Base-by-base conservation (phyloP, 2,797 vertebrate genomes). In the Triplophysa bombifrons region DNA sequence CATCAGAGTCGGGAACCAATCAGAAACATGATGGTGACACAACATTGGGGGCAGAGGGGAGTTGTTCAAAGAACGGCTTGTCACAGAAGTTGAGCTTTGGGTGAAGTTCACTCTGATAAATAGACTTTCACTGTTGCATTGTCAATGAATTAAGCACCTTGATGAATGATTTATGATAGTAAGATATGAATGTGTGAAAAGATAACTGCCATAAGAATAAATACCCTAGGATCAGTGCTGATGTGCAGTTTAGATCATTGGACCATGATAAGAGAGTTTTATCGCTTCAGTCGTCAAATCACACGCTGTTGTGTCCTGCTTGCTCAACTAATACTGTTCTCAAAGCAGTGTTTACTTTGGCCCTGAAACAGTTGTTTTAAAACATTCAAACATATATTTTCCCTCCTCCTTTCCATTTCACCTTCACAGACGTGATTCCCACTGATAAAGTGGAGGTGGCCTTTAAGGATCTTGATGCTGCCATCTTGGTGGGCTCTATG, bases 401-500 rank as follows among this genome's bases (percentile, higher is more conserved):
- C 17, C 51, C 19, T 27, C 65, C 14, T 25, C 3, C 2, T 50
- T 3, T 74, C 16, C 65, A 13, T 44, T 38, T 10, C 83, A 0
- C 16, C 17, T 84, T 85, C 78, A 75, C 85, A 99, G 97, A 98
- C 81, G 92, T 98, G 78, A 90, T 98, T 69, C 90, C 95, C 84
- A 98, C 96, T 16, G 96, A 97, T 91, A 96, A 96, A 86, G 97
- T 96, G 84, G 96, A 97, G 51, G 90, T 96, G 74, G 97, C 93
- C 61, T 99, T 99, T 90, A 96, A 96, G 91, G 95, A 96, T 80
- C 91, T 99, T 80, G 97, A 98, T n/a, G 86, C 94, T 13, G 97
- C 97, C 75, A 92, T 99, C 87, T 87, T 99, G 89, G 96, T 98
- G 85, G 97, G 97, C 63, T 97, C 97, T 76, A 98, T 99, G 97